Conservation (phyloP, 2,113 vertebrate species). For the Chaenogobius annularis region DNA sequence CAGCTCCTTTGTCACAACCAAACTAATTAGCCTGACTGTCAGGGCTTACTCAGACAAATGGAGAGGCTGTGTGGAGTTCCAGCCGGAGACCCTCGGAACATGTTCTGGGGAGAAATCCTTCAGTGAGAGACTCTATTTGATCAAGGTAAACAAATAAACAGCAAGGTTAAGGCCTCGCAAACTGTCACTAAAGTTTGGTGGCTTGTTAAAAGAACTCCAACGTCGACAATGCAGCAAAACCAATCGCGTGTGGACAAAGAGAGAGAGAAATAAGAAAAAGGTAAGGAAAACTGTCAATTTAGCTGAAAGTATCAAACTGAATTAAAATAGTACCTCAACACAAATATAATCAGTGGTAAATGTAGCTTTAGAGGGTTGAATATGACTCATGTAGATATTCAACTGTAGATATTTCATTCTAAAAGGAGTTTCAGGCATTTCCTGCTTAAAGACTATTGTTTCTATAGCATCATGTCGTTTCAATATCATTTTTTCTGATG, state of each 20-base stretch:
- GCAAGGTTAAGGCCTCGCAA: slow-evolving; percentile 31
- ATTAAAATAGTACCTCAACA: not conserved
- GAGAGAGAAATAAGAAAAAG: not conserved
- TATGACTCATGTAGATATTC: too few relatives aligned
- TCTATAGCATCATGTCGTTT: too few relatives aligned
- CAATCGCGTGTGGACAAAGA: not conserved
- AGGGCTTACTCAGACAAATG: slow-evolving; percentile 56
- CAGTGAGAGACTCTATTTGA: slow-evolving; percentile 50
- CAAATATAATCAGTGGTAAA: too few relatives aligned
- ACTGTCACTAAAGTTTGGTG: slow-evolving; percentile 7
- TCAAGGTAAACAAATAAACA: slow-evolving; percentile 65
- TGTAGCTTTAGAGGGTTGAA: too few relatives aligned
- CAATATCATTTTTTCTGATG: too few relatives aligned
- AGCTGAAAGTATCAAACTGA: not conserved
- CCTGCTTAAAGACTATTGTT: too few relatives aligned
- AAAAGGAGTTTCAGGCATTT: too few relatives aligned
- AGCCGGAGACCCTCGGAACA: slow-evolving; percentile 32
- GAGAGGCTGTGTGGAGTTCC: slow-evolving; percentile 51
- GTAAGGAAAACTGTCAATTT: not conserved
- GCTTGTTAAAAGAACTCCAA: slow-evolving; percentile 16
- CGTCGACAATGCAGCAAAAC: not conserved
- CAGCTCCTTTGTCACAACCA: slow-evolving; percentile 65
- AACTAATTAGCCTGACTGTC: slow-evolving; percentile 72
- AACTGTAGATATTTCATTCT: too few relatives aligned
- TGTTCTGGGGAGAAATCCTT: slow-evolving; percentile 54